Base-by-base conservation (phyloP, 2,113 vertebrate species). In the Leptosomus discolor region DNA sequence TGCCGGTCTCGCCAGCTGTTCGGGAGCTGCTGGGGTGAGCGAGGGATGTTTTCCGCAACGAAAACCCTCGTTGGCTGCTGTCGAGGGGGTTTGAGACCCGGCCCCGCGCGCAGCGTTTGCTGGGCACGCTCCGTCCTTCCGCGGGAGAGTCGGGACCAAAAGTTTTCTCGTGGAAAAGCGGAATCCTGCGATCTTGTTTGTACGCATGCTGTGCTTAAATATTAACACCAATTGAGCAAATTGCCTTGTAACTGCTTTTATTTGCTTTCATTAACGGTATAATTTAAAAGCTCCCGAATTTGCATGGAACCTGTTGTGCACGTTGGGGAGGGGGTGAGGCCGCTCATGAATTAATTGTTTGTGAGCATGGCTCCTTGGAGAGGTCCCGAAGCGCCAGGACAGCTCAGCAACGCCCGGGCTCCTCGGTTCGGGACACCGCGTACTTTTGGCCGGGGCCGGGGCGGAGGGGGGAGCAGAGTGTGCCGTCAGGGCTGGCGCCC, bases 191-290 rank as follows among this genome's bases (percentile, higher is more conserved):
- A 93, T 98, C 96, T 97, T 37, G 97, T 95, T 98, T 98, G 97
- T 98, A 71, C 97, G 92, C 98, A 98, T 95, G 98, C 98, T 98
- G 98, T 98, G 98, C 97, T 98, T 98, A 98, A 98, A 98, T 98
- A 98, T 98, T 98, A 98, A 97, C 98, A 98, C 98, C 98, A 98
- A 98, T 98, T 98, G 98, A 98, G 98, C 97, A 98, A 98, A 98
- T 98, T 98, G 98, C 97, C 98, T 98, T 98, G 98, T 98, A 98
- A 98, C 98, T 98, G 98, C 98, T 89, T 98, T 98, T 98, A 98
- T 98, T 98, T 98, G 98, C 98, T 98, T 98, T 98, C 98, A 98
- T 98, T 98, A 98, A 98, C 95, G 81, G 97, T 96, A 98, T 98
- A 98, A 98, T 98, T 98, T 98, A 98, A 98, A 98, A 98, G 98